These are phyloP conservation scores for Desoria tigrina DNA, from an alignment of 2,888 invertebrate species.

Conservation along the genomic window DNA sequence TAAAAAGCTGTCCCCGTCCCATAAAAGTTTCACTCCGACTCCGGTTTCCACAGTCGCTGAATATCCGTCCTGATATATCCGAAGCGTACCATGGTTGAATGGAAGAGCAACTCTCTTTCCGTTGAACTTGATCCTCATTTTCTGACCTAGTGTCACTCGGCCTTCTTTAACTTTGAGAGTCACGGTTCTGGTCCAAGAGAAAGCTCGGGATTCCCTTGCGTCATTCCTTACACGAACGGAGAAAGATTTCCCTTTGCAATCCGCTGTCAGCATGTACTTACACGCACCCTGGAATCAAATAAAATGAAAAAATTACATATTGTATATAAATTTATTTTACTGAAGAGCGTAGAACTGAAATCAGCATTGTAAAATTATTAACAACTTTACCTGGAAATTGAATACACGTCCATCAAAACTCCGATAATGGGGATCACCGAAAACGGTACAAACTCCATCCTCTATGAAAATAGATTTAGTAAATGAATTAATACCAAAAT, in stretches of 20 bases:
- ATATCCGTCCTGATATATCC: slow-evolving; percentile 61
- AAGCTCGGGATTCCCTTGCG: slow-evolving; percentile 74
- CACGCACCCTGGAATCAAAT: slow-evolving; percentile 70
- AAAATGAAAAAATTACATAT: slow-evolving; percentile 26
- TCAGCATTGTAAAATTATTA: background rate
- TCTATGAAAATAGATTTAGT: slow-evolving; percentile 59
- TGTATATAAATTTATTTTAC: slow-evolving; percentile 2
- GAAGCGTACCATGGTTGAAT: slow-evolving; percentile 59
- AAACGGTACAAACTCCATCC: slow-evolving; percentile 89
- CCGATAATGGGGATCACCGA: slow-evolving; percentile 92
- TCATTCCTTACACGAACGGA: slow-evolving; percentile 88
- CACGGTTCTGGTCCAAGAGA: slow-evolving; percentile 89
- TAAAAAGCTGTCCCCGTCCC: slow-evolving; percentile 91
- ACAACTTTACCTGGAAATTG: slow-evolving; percentile 69
- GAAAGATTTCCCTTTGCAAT: slow-evolving; percentile 71
- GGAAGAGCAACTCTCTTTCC: slow-evolving; percentile 73
- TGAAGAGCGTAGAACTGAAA: background rate
- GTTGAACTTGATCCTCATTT: slow-evolving; percentile 81
- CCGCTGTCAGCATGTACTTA: slow-evolving; percentile 83
- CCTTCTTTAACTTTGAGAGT: slow-evolving; percentile 66
- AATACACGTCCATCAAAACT: slow-evolving; percentile 93
- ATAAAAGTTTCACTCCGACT: slow-evolving; percentile 73
- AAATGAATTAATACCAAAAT: slow-evolving; percentile 21
- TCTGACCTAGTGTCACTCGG: slow-evolving; percentile 78
- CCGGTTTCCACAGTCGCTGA: slow-evolving; percentile 58